phyloP scores from a whole-genome alignment of 2,888 invertebrate species.

The Thecophora atra region DNA sequence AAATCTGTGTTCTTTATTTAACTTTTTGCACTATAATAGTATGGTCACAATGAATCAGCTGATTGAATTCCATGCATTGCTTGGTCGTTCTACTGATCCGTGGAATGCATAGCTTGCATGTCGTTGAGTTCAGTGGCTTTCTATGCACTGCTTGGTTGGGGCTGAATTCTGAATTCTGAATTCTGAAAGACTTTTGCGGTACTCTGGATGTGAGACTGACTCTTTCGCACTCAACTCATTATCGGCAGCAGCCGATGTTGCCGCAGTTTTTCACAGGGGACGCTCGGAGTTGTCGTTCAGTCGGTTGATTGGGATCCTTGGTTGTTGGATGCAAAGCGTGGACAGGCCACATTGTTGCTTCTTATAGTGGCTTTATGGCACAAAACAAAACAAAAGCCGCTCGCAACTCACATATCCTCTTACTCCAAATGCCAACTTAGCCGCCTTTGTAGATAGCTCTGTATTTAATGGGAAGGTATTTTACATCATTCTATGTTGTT shows the following conservation, averaged over 20 bases:
- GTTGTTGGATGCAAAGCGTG: conserved; percentile 24
- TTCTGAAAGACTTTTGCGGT: conserved; percentile 11
- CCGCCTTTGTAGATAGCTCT: neutral
- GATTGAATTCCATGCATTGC: too few relatives aligned
- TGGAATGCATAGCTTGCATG: too few relatives aligned
- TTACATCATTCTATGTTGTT: neutral
- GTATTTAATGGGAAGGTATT: conserved; percentile 3
- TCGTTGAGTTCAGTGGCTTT: too few relatives aligned
- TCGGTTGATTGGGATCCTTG: neutral
- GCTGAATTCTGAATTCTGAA: too few relatives aligned
- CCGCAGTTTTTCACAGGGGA: neutral
- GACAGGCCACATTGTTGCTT: conserved; percentile 12
- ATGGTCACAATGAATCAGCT: too few relatives aligned
- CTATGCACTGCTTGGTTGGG: too few relatives aligned
- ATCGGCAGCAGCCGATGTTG: too few relatives aligned
- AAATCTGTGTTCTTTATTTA: too few relatives aligned
- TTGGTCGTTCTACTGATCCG: too few relatives aligned
- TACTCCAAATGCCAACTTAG: conserved; percentile 11
- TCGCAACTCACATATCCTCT: conserved; percentile 4
- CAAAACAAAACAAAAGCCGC: neutral
- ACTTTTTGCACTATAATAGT: too few relatives aligned
- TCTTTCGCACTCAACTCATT: neutral
- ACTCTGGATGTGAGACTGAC: neutral
- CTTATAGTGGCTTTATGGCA: neutral
- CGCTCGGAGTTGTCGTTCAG: too few relatives aligned